Base-by-base conservation (phyloP, 2,888 invertebrate species). In the Dicyrtoma fusca region DNA sequence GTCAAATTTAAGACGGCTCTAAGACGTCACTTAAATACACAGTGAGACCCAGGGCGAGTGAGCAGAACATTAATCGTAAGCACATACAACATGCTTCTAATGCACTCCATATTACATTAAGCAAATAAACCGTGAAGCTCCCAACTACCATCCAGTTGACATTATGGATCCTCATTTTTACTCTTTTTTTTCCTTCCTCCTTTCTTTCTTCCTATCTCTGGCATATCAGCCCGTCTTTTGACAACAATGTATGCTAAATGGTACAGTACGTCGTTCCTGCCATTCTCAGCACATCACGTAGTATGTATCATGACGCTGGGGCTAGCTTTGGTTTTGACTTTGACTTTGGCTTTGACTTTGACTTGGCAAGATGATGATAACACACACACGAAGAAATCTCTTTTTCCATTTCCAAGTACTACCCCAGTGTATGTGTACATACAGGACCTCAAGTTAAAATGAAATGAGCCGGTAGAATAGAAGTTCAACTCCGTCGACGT, bases 61-160 rank as follows among this genome's bases (percentile, higher is more conserved):
- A 61, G 44, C 61, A 51, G 66, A 53, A 66, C 66, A 66, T 66
- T 66, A 53, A 66, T 66, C 53, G 42, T 66, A 53, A 66, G 66
- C 34, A 66, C 66, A 19, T 10, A 11, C 17, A 64, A 51, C 26
- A 51, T 66, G 42, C 42, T 66, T 34, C 55, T 68, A 68, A 68
- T 68, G 57, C 47, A 68, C 57, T 68, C 21, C 57, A 68, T 68
- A 68, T 68, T 57, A 68, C 68, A 68, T 68, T 68, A 55, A 44
- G 68, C 55, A 68, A 68, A 68, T 68, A 68, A 68, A 57, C 57
- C 68, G 57, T 68, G 68, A 68, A 55, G 68, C 68, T 49, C 45
- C 64, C 34, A 34, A 34, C 34, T 34, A 64, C 44, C 19, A 64
- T 64, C 34, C 44, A 17, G 44, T 26, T 61, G 34, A 34, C 34